Percentiles rank a stretch among this genome's conserved stretches.
Evolutionary conservation across 2,888 invertebrate genomes (phyloP).

Genomic region (Metalampra italica): DNA sequence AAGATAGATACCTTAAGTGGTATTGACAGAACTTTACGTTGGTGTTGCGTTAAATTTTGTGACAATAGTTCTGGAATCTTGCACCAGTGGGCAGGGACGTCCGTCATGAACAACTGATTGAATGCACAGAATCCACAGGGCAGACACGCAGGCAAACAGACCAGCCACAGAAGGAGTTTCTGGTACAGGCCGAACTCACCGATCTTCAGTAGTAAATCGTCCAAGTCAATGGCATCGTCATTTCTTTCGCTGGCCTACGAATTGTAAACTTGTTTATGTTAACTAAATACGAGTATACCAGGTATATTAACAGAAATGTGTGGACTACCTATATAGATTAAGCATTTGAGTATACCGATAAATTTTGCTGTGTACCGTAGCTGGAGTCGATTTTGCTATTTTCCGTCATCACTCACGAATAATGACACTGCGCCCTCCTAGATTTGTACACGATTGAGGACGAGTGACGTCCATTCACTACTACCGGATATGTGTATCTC

Average conservation of each 20-base stretch:
- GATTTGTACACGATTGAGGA: constrained; percentile 15
- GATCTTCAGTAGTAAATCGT: constrained; percentile 89
- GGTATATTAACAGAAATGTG: not conserved
- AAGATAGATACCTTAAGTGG: constrained; percentile 72
- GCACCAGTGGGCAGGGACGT: constrained; percentile 93
- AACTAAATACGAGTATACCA: not conserved
- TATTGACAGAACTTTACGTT: constrained; percentile 82
- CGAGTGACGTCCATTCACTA: constrained; percentile 32
- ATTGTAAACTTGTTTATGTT: not conserved
- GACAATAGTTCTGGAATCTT: constrained; percentile 81
- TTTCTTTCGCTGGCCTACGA: constrained; percentile 26
- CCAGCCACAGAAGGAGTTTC: constrained; percentile 89
- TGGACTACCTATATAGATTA: not conserved
- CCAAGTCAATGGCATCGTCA: constrained; percentile 83
- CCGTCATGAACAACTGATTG: constrained; percentile 95
- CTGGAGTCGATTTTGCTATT: constrained; percentile 30
- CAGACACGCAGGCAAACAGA: constrained; percentile 92
- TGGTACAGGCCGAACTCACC: constrained; percentile 95
- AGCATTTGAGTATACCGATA: constrained; percentile 32
- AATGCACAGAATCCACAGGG: constrained; percentile 96
- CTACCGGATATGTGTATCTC: constrained; percentile 35
- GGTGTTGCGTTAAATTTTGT: constrained; percentile 72
- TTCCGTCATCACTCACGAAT: constrained; percentile 38
- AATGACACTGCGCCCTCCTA: constrained; percentile 11
- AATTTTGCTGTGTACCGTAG: constrained; percentile 42